Conservation (phyloP, 2,113 vertebrate species). For the Periophthalmodon schlosseri region DNA sequence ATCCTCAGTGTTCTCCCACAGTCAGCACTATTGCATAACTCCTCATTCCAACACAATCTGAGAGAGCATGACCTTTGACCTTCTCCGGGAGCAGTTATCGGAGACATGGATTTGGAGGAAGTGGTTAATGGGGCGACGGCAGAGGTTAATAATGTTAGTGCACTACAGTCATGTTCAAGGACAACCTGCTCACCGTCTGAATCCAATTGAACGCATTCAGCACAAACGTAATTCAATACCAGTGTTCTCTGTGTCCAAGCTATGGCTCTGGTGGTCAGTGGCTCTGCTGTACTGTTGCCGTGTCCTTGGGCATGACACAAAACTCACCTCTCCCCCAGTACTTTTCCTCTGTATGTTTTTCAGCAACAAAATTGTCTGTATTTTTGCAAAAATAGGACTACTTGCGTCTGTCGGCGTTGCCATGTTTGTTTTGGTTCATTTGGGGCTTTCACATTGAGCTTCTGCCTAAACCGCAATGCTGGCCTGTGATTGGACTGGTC, state of each 20-base stretch:
- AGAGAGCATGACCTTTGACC: slow-evolving; percentile 9
- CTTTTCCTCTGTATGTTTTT: too few species aligned
- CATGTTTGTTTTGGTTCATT: too few species aligned
- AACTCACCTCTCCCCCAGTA: not conserved
- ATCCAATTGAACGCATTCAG: slow-evolving; percentile 17
- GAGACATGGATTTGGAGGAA: slow-evolving; percentile 23
- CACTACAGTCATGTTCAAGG: slow-evolving; percentile 26
- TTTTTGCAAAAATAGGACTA: too few species aligned
- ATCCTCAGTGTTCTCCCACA: not conserved
- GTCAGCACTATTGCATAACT: slow-evolving; percentile 6
- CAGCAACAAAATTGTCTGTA: too few species aligned
- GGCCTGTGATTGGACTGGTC: too few species aligned
- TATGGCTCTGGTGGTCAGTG: not conserved
- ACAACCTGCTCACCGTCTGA: slow-evolving; percentile 29
- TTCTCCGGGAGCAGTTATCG: slow-evolving; percentile 8
- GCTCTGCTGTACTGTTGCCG: not conserved
- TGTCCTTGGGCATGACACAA: not conserved
- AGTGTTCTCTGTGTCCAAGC: not conserved
- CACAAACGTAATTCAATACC: not conserved
- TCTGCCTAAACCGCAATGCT: too few species aligned
- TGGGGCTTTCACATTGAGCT: too few species aligned
- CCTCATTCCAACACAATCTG: slow-evolving; percentile 7
- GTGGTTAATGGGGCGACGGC: slow-evolving; percentile 17
- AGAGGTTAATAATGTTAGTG: slow-evolving; percentile 44
- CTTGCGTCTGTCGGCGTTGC: too few species aligned